phyloP scores from a whole-genome alignment of 2,797 vertebrate genomes.

The Eleutherodactylus coqui region DNA sequence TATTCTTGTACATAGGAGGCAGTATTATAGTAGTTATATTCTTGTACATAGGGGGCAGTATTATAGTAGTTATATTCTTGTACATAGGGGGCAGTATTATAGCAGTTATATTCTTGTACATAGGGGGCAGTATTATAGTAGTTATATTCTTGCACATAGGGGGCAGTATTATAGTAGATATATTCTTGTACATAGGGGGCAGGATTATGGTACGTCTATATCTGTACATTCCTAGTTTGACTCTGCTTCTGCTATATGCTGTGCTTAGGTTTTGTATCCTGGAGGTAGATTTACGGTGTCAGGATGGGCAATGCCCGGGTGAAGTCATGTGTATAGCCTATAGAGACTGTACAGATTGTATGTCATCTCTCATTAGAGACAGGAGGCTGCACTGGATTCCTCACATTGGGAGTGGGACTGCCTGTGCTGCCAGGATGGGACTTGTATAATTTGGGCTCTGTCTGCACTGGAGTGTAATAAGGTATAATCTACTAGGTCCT shows the following conservation, averaged over 20 bases:
- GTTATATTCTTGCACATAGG: too few species aligned
- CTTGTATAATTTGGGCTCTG: background rate
- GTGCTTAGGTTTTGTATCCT: background rate
- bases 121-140: too few species aligned
- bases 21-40: too few species aligned
- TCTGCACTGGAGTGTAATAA: background rate
- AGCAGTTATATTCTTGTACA: too few species aligned
- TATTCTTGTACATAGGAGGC: too few species aligned
- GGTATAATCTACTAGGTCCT: background rate
- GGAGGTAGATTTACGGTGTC: background rate
- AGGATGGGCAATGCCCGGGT: background rate
- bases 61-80: too few species aligned
- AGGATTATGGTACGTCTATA: background rate
- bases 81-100: too few species aligned
- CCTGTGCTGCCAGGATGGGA: background rate
- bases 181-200: too few species aligned
- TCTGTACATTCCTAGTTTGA: background rate
- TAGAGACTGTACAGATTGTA: background rate
- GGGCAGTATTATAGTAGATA: too few species aligned
- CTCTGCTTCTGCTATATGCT: background rate
- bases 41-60: too few species aligned
- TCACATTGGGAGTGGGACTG: background rate
- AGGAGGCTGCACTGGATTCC: background rate
- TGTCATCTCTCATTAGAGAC: constrained; percentile 9
- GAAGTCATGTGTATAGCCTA: background rate